These are phyloP conservation scores for Lasioglossum albipes DNA, from an alignment of 1,140 invertebrate genomes.

Conservation along the genomic window DNA sequence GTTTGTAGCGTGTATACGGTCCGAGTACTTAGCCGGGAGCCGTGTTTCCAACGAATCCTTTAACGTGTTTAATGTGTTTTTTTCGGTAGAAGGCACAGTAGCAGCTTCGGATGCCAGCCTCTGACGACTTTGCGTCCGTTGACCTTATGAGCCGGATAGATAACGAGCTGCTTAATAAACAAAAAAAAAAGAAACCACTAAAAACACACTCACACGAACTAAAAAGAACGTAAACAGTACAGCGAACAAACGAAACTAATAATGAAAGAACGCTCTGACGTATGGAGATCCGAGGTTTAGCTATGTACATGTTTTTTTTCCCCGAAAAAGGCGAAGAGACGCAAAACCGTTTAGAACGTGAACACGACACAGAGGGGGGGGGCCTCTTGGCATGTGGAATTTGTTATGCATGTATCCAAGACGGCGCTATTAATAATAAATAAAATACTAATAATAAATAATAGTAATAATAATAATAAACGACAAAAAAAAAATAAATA, in stretches of 20 bases:
- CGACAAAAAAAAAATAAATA: conserved; percentile 14
- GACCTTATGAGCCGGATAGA: conserved; percentile 72
- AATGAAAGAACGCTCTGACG: conserved; percentile 54
- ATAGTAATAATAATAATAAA: conserved; percentile 3
- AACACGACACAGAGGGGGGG: conserved; percentile 64
- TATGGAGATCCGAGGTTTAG: conserved; percentile 69
- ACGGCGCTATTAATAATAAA: conserved; percentile 70
- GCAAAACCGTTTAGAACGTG: conserved; percentile 44
- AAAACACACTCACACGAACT: background rate
- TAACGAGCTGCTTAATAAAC: conserved; percentile 47
- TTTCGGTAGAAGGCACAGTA: conserved; percentile 76
- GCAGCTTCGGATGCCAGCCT: conserved; percentile 76
- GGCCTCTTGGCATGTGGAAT: conserved; percentile 81
- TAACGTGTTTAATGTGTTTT: conserved; percentile 55
- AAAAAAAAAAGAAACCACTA: too few relatives aligned
- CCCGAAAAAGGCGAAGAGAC: conserved; percentile 50
- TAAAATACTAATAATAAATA: conserved; percentile 50
- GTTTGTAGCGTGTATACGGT: background rate
- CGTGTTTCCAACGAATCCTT: background rate
- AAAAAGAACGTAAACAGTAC: background rate
- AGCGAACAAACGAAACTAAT: background rate
- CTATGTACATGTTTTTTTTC: conserved; percentile 61
- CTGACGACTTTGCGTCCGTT: conserved; percentile 75
- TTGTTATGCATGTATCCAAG: conserved; percentile 81
- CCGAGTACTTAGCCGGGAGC: conserved; percentile 18